Base-by-base conservation (phyloP, 2,888 invertebrate genomes). In the Mesodorylaimus sp. region DNA sequence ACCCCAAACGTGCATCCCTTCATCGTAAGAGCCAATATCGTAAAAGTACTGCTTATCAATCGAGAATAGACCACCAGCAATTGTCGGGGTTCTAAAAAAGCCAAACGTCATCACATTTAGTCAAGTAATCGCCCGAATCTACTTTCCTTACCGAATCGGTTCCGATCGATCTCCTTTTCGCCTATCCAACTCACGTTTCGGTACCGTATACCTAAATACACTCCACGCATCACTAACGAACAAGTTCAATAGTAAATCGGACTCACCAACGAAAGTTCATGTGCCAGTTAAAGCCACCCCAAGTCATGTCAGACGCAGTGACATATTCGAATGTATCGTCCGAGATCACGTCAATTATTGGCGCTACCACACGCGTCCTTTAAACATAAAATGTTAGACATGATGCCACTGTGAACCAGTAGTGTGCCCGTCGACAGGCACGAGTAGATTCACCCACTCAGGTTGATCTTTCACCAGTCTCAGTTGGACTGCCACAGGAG, bases 281-380 rank as follows among this genome's bases (percentile, higher is more conserved):
- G 71, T 93, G 93, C 95, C 95, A 95, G 73, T 95, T 97, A 73
- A 97, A 97, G 25, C 95, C 95, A 55, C 95, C 95, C 93, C 95
- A 97, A 1, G 95, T 97, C 80, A 91, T 89, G 68, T 97, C 95
- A 1, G 91, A 91, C 1, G 95, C 95, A 47, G 91, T 85, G 55
- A 95, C 87, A 73, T 97, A 97, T 71, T 95, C 93, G 71, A 97
- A 97, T 2, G 88, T 88, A 61, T 95, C 93, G 69, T 97, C 95
- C 44, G 88, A 89, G 63, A 95, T 95, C 52, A 95, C 95, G 70
- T 95, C 95, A 61, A 95, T 95, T 59, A 95, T 91, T 10, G 95
- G 95, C 68, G 93, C 93, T 7, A 91, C 93, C 42, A 95, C 93
- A 0, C 87, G 83, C 56, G 80, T 83, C 58, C 87, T 70, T 56